Conservation (phyloP, 2,113 vertebrate genomes). For the Pachycephala philippinensis region DNA sequence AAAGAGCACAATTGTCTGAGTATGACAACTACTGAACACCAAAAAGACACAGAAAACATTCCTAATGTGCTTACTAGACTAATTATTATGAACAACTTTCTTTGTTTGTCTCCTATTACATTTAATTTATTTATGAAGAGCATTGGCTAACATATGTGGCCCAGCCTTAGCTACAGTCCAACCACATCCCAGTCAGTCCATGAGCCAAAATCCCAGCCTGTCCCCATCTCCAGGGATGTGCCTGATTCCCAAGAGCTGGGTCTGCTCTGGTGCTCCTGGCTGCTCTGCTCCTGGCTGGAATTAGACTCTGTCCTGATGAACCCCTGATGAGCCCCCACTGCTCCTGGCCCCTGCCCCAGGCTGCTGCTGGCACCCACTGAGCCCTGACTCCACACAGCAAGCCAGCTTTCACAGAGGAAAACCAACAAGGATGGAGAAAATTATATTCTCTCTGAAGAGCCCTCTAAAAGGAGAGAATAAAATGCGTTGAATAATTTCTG, state of each 20-base stretch:
- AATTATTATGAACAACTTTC: background rate
- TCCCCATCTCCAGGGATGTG: background rate
- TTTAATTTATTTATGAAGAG: background rate
- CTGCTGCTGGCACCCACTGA: rapidly evolving
- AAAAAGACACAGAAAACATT: background rate
- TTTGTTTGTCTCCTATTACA: background rate
- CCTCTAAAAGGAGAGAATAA: background rate
- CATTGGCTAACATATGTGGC: rapidly evolving
- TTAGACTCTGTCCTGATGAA: background rate
- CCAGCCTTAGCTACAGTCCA: background rate
- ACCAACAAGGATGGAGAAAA: background rate
- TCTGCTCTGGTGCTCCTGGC: background rate
- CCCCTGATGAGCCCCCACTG: background rate
- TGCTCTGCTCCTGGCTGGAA: background rate
- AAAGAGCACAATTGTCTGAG: background rate
- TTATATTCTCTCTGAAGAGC: background rate
- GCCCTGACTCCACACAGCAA: background rate
- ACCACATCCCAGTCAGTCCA: background rate
- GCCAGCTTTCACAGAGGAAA: background rate
- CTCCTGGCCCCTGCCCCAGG: rapidly evolving
- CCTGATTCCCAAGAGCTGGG: background rate
- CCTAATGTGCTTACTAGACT: background rate
- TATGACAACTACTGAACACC: background rate
- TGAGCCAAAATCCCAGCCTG: background rate
- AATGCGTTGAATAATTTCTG: background rate